Evolutionary conservation across 2,113 vertebrate genomes (phyloP), one percentile per base, ranked within the genome.

Genomic region (Atlantisia rogersi): DNA sequence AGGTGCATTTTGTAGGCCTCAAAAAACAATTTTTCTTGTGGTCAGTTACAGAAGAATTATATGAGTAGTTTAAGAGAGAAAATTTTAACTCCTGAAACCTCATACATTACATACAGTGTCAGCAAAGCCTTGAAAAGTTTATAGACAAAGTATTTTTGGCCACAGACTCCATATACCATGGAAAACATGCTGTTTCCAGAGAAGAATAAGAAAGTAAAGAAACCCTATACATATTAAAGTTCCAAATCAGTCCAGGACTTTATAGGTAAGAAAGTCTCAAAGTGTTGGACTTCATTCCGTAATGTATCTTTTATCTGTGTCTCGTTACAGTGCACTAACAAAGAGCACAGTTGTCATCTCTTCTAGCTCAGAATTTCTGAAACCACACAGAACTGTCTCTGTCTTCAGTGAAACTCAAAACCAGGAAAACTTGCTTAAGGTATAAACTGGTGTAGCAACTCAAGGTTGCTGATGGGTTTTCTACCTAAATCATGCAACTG

Each of bases 51-150:
- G 58, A 81, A 50, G 5, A 68, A 65, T 50, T 75, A 79, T 35
- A 37, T 5, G 7, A n/a, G 5, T 12, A 40, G 6, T 31, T 37
- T 46, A 48, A 90, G 77, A 29, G 18, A 28, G 20, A 59, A 37
- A 48, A 31, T 26, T 82, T 42, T 48, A 60, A 58, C 10, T 62
- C 24, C 42, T 62, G 28, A 67, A 82, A 56, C 24, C 4, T 77
- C 12, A 24, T 35, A 17, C 2, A 0, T 29, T 44, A 42, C 35
- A 40, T 4, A 40, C 0, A 4, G 31, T 15, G 6, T 16, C 68
- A 74, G 6, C 1, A 79, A 90, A 59, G 10, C 50, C 60, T 52
- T 17, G n/a, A 82, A 62, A 90, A 9, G 2, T 53, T 62, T 55
- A 6, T 37, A 64, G 25, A 46, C 8, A 31, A 55, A 7, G 7